Base-by-base conservation (phyloP, 2,797 vertebrate genomes). In the Tapirus indicus region DNA sequence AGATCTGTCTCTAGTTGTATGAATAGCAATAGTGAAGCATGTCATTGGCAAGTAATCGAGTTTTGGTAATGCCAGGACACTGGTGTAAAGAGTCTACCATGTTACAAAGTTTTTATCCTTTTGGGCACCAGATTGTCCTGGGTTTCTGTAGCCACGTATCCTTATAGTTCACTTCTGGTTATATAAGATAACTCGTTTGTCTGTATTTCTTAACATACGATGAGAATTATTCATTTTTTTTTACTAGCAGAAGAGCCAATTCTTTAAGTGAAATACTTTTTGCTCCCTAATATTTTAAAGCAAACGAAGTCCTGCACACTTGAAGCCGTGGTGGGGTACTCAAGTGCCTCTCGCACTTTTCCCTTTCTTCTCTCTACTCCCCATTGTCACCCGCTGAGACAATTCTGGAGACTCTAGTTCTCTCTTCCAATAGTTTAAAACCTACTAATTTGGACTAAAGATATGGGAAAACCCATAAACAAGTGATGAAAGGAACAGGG, bases 191-290 rank as follows among this genome's bases (percentile, higher is more conserved):
- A 66, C 20, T 74, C n/a, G 13, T 27, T 72, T 91, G 17, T 79
- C 25, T 86, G n/a, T 79, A 5, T 72, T 93, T 80, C 8, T 64
- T 90, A n/a, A 60, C 12, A 16, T 74, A 74, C 58, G 52, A 3
- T n/a, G 29, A n/a, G 3, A 52, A 82, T 62, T 49, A 54, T 35
- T 49, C 1, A 7, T 52, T 52, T 52, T 75, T 78, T 68, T 75
- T 92, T 68, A 16, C 14, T 90, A 72, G 58, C 9, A 79, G 38
- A 11, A 35, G 35, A 82, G 83, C 0, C n/a, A 60, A 29, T 71
- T 95, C 41, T 32, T 96, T 44, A 77, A 71, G 32, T 64, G 93
- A 96, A 60, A 27, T 7, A 66, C 72, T 74, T 89, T 80, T 95
- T 77, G 11, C 27, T 92, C 2, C 3, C 25, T 54, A 58, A 7